phyloP scores from a whole-genome alignment of 2,113 vertebrate genomes.

The Callipepla californica region DNA sequence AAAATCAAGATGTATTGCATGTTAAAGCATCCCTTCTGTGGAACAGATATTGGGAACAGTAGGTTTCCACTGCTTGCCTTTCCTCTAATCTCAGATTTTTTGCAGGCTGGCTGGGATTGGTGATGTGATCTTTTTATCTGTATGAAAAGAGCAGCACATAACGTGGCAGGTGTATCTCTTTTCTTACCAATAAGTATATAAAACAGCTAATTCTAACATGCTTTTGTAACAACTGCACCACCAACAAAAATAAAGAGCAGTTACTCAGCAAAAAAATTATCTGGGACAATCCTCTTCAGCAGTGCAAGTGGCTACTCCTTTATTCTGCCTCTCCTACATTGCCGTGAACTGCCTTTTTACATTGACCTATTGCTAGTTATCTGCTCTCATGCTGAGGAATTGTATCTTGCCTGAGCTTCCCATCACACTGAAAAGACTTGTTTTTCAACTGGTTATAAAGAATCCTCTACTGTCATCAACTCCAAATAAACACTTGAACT shows the following conservation, averaged over 20 bases:
- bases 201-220: not conserved
- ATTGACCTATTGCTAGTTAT: not conserved
- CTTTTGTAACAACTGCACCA: not conserved
- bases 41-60: not conserved
- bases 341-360: not conserved
- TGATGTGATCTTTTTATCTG: not conserved
- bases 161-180: not conserved
- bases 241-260: conserved; percentile 8
- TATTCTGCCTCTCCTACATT: not conserved
- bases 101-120: not conserved
- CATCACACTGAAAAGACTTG: not conserved
- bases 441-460: not conserved
- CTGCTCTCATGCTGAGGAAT: not conserved
- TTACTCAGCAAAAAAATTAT: not conserved
- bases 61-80: not conserved
- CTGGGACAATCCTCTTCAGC: not conserved
- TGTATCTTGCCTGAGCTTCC: not conserved
- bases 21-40: not conserved
- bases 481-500: not conserved
- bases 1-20: not conserved
- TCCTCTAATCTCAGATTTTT: not conserved
- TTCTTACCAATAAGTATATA: conserved; percentile 15
- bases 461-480: not conserved
- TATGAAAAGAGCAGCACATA: not conserved
- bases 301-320: not conserved